Base-by-base conservation (phyloP, 2,888 invertebrate species). In the Thymelicus acteon region DNA sequence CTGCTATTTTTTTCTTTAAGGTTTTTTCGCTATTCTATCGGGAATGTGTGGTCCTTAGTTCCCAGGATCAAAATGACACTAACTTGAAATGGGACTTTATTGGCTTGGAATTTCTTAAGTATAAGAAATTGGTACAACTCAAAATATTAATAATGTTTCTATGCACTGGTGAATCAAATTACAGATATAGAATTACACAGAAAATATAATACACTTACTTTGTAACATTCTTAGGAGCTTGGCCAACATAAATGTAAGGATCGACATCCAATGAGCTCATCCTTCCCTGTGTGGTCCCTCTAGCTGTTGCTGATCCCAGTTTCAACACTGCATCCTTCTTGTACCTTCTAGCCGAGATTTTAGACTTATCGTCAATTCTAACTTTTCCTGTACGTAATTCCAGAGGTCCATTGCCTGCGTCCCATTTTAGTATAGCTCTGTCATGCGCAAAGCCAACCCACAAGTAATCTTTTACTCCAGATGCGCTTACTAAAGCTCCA, bases 201-300 rank as follows among this genome's bases (percentile, higher is more conserved):
- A 15, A 7, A 61, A 7, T 10, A 40, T 60, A 6, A 12, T 40
- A 47, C 68, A 80, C 87, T 86, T 80, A 93, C 93, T 86, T 89
- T 57, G 93, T 90, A 39, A 92, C 85, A 78, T 93, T 93, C 15
- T 86, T 86, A 57, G 93, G 92, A 61, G 92, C 88, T 67, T 84
- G 84, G 10, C 93, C 93, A 73, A 93, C 83, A 77, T 89, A 89
- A 65, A 93, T 82, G 66, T 85, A 91, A 2, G 92, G 90, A 73
- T 92, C 91, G 44, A 92, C 86, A 72, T 93, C 89, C 39, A 93
- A 79, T 2, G 93, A 91, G 67, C 81, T 92, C 93, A 93, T 92
- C 0, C 86, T 85, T 4, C 93, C 93, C 1, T 85, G 87, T 5
- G 90, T 84, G 5, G 91, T 83, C 0, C 93, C 92, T 37, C 87